Percentiles rank a stretch among this genome's conserved stretches.
Conservation (phyloP, 2,888 invertebrate species). For the Gastrophysa polygoni region DNA sequence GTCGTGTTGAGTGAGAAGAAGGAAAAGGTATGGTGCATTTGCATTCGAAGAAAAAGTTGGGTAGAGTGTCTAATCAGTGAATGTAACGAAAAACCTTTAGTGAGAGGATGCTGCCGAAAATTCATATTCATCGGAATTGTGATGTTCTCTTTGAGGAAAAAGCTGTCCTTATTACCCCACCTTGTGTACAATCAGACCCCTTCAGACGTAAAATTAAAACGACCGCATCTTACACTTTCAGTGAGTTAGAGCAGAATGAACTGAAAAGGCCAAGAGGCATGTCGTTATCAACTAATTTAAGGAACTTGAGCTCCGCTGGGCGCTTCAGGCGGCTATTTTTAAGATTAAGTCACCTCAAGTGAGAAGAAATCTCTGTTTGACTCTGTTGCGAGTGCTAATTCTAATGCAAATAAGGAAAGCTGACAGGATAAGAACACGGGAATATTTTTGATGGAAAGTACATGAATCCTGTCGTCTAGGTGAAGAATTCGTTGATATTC, state of each 20-base stretch:
- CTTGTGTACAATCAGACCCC: too few relatives aligned
- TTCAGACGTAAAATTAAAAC: neutral
- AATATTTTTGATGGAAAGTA: neutral
- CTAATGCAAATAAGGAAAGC: neutral
- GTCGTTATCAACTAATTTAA: neutral
- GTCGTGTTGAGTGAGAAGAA: too few relatives aligned
- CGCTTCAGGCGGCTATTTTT: neutral
- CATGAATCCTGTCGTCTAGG: neutral
- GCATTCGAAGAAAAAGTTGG: too few relatives aligned
- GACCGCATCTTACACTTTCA: neutral
- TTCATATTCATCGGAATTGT: too few relatives aligned
- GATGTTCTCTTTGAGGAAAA: too few relatives aligned
- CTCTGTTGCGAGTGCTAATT: slow-evolving; percentile 13
- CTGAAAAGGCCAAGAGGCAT: neutral
- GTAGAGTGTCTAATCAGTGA: too few relatives aligned
- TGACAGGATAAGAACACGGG: neutral
- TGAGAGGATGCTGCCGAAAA: too few relatives aligned
- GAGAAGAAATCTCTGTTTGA: slow-evolving; percentile 15
- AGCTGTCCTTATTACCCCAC: too few relatives aligned
- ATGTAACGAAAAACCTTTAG: too few relatives aligned
- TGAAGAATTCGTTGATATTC: neutral
- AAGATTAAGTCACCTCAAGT: slow-evolving; percentile 19
- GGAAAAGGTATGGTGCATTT: too few relatives aligned
- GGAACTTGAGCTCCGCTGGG: neutral
- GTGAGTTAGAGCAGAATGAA: neutral